These are phyloP conservation scores for Taxidea taxus DNA, from an alignment of 2,113 vertebrate species.

Conservation along the genomic window DNA sequence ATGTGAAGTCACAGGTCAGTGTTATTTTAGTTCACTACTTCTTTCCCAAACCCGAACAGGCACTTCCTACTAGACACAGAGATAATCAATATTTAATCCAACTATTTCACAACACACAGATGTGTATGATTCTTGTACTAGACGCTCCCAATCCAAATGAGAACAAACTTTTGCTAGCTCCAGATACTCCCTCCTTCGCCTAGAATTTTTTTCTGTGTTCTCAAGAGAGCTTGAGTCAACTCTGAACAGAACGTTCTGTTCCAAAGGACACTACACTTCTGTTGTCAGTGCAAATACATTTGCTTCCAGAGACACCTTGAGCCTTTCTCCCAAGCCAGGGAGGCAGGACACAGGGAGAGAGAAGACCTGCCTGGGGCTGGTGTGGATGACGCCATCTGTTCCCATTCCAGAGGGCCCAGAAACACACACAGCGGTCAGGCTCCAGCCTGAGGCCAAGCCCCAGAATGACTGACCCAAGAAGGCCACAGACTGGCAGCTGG, in stretches of 20 bases:
- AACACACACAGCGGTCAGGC: background rate
- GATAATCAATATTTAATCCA: background rate
- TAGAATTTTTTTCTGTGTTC: slow-evolving; percentile 35
- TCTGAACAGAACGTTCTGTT: slow-evolving; percentile 17
- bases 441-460: background rate
- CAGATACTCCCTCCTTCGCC: background rate
- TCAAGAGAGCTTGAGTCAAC: slow-evolving; percentile 33
- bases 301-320: background rate
- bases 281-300: background rate
- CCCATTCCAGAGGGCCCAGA: background rate
- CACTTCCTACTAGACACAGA: background rate
- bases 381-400: background rate
- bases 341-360: background rate
- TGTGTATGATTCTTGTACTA: background rate
- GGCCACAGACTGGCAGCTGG: background rate
- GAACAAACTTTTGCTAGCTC: background rate
- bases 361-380: background rate
- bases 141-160: background rate
- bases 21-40: background rate
- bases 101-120: background rate
- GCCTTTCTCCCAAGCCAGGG: background rate
- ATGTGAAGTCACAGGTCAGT: background rate
- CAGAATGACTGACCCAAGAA: background rate
- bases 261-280: background rate
- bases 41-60: background rate